These are phyloP conservation scores for Odontamblyopus rebecca DNA, from an alignment of 2,797 vertebrate genomes.

Conservation along the genomic window DNA sequence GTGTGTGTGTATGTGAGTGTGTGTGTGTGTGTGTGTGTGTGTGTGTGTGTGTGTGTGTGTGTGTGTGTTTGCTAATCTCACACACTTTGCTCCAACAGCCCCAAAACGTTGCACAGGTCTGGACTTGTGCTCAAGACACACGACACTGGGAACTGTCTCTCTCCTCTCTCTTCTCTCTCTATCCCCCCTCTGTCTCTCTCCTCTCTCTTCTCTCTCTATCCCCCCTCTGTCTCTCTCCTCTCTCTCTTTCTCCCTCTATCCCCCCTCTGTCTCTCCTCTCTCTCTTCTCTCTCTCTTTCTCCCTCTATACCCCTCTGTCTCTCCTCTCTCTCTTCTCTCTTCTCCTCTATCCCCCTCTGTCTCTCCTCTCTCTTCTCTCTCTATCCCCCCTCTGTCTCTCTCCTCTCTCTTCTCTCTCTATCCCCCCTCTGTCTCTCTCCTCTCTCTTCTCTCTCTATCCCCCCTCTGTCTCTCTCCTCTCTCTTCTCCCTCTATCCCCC, in stretches of 20 bases:
- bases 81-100: slow-evolving; percentile 42
- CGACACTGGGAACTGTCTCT: slow-evolving; percentile 30
- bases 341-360: background rate
- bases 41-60: slow-evolving; percentile 11
- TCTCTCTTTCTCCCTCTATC: background rate
- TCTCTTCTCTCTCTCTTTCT: too few species aligned
- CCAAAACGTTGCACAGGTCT: slow-evolving; percentile 32
- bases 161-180: background rate
- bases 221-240: background rate
- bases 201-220: too few species aligned
- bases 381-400: background rate
- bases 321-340: background rate
- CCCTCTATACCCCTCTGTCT: background rate
- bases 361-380: background rate
- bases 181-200: background rate
- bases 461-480: background rate
- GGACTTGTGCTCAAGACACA: slow-evolving; percentile 49
- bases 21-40: slow-evolving; percentile 10
- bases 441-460: too few species aligned
- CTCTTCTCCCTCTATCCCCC: too few species aligned
- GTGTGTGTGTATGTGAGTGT: too few species aligned
- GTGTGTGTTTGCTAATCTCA: slow-evolving; percentile 38
- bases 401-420: too few species aligned
- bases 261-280: background rate
- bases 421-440: background rate